Base-by-base conservation (phyloP, 2,888 invertebrate genomes). In the Drosophila birchii region DNA sequence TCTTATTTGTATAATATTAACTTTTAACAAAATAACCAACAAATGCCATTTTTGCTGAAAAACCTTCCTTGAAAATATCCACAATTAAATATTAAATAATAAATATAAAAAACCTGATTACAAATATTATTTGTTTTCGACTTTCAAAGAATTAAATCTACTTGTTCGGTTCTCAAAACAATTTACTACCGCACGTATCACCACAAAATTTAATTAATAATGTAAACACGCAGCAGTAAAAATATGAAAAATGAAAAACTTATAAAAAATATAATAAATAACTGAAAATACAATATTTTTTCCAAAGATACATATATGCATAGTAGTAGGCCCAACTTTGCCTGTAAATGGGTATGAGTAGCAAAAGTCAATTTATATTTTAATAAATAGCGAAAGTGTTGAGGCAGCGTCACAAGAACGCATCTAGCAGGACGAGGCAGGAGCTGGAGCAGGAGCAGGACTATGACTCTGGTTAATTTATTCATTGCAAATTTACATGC, bases 401-500 rank as follows among this genome's bases (percentile, higher is more conserved):
- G 89, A 72, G 62, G 60, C 36, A 76, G 66, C 69, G 49, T 41
- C 45, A 66, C 36, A 60, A 39, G 70, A 49, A 75, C 26, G 75
- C 54, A 56, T 61, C 41, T 26, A 2, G 29, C 23, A 53, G 49
- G 43, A 26, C 3, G 29, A 8, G 43, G 51, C 47, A 23, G 43
- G 20, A 5, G 38, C 8, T 9, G 34, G 20, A 11, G 29, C 39
- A 51, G 62, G 54, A 45, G 26, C 61, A 38, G 60, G 47, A 39
- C 32, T 39, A 34, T 68, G 77, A 72, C 72, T 75, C 66, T 79
- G 78, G 79, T 88, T 84, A 84, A 84, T 84, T 84, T 84, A 84
- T 84, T 84, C 84, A 84, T 84, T 84, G 84, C 89, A 88, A 86
- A 84, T 88, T 88, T 88, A 84, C 84, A 84, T 84, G 81, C 84